Conservation (phyloP, 1,140 invertebrate genomes). For the Pectinophora gossypiella region DNA sequence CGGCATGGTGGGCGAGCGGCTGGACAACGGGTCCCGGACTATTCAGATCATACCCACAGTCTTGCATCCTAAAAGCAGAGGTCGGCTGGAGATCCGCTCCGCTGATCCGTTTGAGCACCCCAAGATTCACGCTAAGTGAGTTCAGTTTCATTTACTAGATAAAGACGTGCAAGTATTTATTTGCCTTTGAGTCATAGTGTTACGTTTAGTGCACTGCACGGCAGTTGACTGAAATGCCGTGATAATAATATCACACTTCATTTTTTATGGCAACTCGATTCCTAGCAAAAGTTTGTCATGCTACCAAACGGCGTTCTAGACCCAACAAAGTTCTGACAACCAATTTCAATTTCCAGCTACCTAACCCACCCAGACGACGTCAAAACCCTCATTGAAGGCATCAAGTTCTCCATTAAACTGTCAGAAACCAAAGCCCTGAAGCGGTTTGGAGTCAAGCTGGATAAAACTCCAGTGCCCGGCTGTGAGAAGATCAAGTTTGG, state of each 20-base stretch:
- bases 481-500: constrained; percentile 84
- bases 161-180: no score
- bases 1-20: constrained; percentile 87
- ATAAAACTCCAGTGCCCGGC: constrained; percentile 81
- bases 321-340: no score
- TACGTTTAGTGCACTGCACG: no score
- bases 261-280: no score
- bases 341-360: constrained; percentile 60
- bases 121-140: constrained; percentile 69
- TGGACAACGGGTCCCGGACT: constrained; percentile 78
- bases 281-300: no score
- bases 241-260: no score
- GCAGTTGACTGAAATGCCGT: no score
- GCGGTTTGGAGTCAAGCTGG: constrained; percentile 83
- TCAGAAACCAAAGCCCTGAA: constrained; percentile 81
- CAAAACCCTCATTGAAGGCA: constrained; percentile 83
- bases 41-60: constrained; percentile 81
- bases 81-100: constrained; percentile 82
- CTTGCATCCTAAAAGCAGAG: constrained; percentile 88
- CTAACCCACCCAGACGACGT: constrained; percentile 80
- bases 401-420: constrained; percentile 82
- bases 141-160: no score
- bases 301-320: no score
- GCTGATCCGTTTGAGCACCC: constrained; percentile 80
- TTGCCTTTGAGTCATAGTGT: no score